Conservation (phyloP, 2,797 vertebrate genomes). For the Syndactyla subalaris region DNA sequence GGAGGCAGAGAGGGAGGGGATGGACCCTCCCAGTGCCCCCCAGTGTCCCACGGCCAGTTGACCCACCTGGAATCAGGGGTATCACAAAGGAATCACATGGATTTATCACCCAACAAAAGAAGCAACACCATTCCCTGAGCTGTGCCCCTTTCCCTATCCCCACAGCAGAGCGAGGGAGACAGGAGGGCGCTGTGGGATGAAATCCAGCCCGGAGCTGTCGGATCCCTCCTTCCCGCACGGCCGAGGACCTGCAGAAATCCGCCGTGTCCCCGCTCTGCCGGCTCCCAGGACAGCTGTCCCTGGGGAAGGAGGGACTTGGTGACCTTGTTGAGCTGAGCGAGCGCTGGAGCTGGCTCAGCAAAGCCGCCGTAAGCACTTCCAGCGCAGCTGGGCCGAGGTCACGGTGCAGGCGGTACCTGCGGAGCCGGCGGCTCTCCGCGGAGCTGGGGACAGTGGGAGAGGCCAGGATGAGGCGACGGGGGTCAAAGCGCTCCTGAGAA, state of each 20-base stretch:
- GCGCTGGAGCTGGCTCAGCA: neutral
- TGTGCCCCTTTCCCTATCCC: neutral
- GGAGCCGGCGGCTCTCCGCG: neutral
- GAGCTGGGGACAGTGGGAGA: neutral
- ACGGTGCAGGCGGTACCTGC: neutral
- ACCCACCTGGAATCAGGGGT: neutral
- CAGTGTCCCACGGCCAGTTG: neutral
- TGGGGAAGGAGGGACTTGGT: neutral
- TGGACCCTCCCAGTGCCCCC: neutral
- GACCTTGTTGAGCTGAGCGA: conserved; percentile 25
- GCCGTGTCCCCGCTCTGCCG: neutral
- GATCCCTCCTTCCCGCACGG: neutral
- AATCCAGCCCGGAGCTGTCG: neutral
- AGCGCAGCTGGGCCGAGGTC: neutral
- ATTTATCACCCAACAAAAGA: neutral
- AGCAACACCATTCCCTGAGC: fast-evolving
- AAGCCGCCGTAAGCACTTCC: neutral
- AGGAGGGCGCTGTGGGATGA: neutral
- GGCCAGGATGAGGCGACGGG: neutral
- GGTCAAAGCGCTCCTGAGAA: fast-evolving
- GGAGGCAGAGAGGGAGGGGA: neutral
- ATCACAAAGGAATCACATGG: neutral
- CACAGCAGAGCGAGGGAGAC: neutral
- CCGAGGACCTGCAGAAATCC: neutral
- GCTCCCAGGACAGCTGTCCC: neutral